A percentile compares a stretch with the other conserved stretches of the same genome.
phyloP scores from a whole-genome alignment of 1,140 invertebrate genomes.

The Tetragonula clypearis region DNA sequence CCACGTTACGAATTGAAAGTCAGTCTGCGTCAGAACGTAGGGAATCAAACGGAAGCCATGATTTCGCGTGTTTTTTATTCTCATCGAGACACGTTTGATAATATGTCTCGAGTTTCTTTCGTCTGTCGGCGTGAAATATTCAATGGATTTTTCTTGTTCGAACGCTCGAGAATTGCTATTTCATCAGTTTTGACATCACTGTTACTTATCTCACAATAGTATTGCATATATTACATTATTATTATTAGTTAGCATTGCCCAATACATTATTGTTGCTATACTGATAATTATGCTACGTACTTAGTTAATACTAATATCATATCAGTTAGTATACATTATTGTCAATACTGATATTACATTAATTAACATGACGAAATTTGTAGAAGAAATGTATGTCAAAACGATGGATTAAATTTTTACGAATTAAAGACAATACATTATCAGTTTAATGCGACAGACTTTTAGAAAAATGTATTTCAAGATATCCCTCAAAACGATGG shows the following conservation, averaged over 20 bases:
- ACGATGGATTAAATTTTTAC: not conserved
- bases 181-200: not conserved
- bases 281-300: no score
- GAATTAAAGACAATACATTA: not conserved
- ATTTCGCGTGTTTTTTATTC: not conserved
- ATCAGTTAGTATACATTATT: no score
- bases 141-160: not conserved
- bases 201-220: no score
- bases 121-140: not conserved
- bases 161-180: not conserved
- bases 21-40: no score
- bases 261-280: no score
- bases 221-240: no score
- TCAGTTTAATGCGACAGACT: no score
- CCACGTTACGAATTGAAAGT: not conserved
- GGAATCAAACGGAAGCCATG: not conserved
- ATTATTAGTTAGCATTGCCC: no score
- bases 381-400: no score
- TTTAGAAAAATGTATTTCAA: no score
- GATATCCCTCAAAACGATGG: no score
- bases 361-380: not conserved
- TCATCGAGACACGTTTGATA: not conserved
- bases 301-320: no score
- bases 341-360: not conserved
- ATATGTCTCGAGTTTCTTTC: not conserved